Evolutionary conservation across 2,888 invertebrate genomes (phyloP).

Genomic region (Thumatha senex): DNA sequence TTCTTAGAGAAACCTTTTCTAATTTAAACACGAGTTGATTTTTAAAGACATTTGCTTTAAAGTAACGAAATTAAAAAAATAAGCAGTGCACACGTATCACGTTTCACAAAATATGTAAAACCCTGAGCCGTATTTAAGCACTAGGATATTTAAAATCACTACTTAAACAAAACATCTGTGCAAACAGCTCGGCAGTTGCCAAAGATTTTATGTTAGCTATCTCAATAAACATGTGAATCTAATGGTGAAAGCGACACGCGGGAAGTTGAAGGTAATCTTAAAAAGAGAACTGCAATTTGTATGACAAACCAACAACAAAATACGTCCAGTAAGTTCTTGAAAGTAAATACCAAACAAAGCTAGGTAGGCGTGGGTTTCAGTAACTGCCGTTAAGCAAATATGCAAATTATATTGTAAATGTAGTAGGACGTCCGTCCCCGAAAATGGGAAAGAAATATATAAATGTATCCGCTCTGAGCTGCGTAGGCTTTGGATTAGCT

Average conservation of each 20-base stretch:
- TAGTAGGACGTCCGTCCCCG: constrained; percentile 76
- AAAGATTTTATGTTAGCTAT: constrained; percentile 49
- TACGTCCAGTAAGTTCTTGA: constrained; percentile 8
- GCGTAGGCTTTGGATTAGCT: constrained; percentile 60
- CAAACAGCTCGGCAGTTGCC: constrained; percentile 51
- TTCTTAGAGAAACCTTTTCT: too few species aligned
- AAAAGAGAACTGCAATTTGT: constrained; percentile 31
- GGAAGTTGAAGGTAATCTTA: constrained; percentile 35
- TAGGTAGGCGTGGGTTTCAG: constrained; percentile 55
- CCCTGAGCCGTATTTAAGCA: constrained; percentile 47
- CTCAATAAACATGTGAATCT: constrained; percentile 45
- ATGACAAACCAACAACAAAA: constrained; percentile 32
- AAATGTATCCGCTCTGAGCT: constrained; percentile 67
- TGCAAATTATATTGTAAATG: constrained; percentile 63
- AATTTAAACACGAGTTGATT: too few species aligned
- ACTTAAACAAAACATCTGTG: constrained; percentile 59
- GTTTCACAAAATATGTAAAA: constrained; percentile 55
- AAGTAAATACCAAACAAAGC: constrained; percentile 8
- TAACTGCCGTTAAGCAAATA: constrained; percentile 60
- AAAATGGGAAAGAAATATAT: constrained; percentile 73
- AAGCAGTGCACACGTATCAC: too few species aligned
- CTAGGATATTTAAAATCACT: constrained; percentile 50
- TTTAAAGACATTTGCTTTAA: too few species aligned
- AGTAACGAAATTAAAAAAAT: too few species aligned
- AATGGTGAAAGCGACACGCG: constrained; percentile 45